Evolutionary conservation across 2,797 vertebrate genomes (phyloP), one percentile per base, ranked within the genome.

Genomic region (Chrosomus eos): DNA sequence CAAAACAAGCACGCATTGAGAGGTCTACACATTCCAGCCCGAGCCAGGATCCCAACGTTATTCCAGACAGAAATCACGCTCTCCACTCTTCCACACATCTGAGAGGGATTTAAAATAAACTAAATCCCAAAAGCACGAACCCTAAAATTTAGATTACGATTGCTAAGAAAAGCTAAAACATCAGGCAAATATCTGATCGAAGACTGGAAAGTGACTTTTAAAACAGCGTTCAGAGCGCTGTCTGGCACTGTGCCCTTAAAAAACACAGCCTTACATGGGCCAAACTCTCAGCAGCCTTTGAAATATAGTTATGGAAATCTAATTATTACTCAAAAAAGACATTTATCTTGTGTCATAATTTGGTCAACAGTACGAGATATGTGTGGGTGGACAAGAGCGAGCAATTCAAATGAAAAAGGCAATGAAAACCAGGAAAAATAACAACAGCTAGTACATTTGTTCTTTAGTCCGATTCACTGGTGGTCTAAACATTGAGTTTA

Each of bases 1-100:
- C 85, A 89, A 87, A 81, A 87, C 71, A 86, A 88, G 87, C 82
- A 82, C 11, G 33, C 62, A 84, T 62, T 85, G 80, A 85, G 85
- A 81, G 71, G 75, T 75, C 68, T 80, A 73, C 60, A 72, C 76
- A 87, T 88, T 88, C 81, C 83, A 87, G 40, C 5, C 33, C 14
- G 18, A 73, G 82, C 53, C 43, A 16, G 82, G 26, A 77, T 67
- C 81, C 58, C 0, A 81, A 19, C 82, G 62, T 82, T 81, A 80
- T 14, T 60, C 64, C 80, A 43, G 68, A 70, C 8, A 28, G 26
- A 77, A 86, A 40, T 76, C 74, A 60, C 9, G 14, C n/a, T 64
- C 28, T 81, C 60, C 74, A 10, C 28, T 76, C 45, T 31, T 67
- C n/a, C 19, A 79, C 38, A 38, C 38, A 45, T 5, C 72, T 74